Base-by-base conservation (phyloP, 2,888 invertebrate species). In the Drosophila niveifrons region DNA sequence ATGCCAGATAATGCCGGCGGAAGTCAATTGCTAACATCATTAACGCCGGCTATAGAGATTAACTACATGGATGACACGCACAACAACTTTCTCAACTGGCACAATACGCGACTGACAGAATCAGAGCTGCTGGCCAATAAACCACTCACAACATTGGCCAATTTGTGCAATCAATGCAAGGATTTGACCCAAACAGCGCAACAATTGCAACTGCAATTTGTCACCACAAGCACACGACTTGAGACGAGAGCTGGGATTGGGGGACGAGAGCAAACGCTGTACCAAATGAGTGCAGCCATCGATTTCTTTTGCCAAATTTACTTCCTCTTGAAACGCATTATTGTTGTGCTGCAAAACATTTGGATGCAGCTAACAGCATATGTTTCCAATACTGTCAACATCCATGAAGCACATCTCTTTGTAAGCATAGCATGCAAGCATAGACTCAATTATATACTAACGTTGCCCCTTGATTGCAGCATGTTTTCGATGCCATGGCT, bases 51-150 rank as follows among this genome's bases (percentile, higher is more conserved):
- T n/a, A 71, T 90, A 11, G 78, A 86, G 55, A 72, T 90, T 0
- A 79, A 82, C 34, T 87, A 84, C 28, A 72, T 48, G 4, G 36
- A 3, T 4, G 72, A 66, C 4, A 6, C 23, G 23, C 23, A 23
- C 3, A 23, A 7, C 2, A 18, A 50, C 11, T 10, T 15, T 4
- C n/a, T 15, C 7, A 31, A 8, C 43, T 66, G 43, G 15, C 57
- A 59, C 17, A 36, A 28, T 23, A 29, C 61, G 4, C 62, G 50
- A 59, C 48, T 70, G 15, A 67, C 77, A 10, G 95, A 96, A 75
- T 96, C 97, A 23, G 97, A 98, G 92, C 96, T 96, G 89, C 93
- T 95, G 52, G 94, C 98, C 82, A 96, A 96, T 36, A 96, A 96
- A 93, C 94, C 97, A 48, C 93, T 98, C 8, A 95, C 96, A 44